Percentiles rank a stretch among this genome's conserved stretches.
These are phyloP conservation scores for Leontocebus nigricollis DNA, from an alignment of 2,797 vertebrate species.

Conservation along the genomic window DNA sequence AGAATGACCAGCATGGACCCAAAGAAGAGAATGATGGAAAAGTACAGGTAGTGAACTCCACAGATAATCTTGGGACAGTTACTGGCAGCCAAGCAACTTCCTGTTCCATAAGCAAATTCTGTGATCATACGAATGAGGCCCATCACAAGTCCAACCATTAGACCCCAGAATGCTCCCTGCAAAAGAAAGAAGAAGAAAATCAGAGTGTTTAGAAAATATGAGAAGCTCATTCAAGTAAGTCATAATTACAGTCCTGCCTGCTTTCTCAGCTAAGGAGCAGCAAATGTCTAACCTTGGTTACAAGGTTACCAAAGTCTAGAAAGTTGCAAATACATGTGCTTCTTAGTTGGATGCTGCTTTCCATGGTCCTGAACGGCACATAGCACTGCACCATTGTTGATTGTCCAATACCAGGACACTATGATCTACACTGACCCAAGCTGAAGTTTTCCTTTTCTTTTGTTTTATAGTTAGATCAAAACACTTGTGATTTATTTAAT, in stretches of 20 bases:
- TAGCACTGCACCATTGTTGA: not conserved
- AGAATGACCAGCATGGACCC: constrained; percentile 85
- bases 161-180: constrained; percentile 96
- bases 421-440: not conserved
- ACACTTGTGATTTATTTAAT: not conserved
- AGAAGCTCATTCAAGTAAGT: not conserved
- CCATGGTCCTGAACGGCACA: not conserved
- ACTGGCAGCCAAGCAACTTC: constrained; percentile 88
- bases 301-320: not conserved
- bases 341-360: not conserved
- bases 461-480: not conserved
- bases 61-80: constrained; percentile 94
- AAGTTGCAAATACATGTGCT: not conserved
- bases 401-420: not conserved
- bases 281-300: not conserved
- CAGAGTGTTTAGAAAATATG: not conserved
- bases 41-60: constrained; percentile 96
- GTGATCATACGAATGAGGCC: constrained; percentile 92
- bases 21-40: constrained; percentile 91
- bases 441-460: not conserved
- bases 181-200: constrained; percentile 35
- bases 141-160: constrained; percentile 87
- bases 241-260: not conserved
- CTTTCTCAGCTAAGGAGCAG: not conserved
- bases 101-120: constrained; percentile 93